phyloP scores from a whole-genome alignment of 1,140 invertebrate genomes.

The Ganaspis sp. region DNA sequence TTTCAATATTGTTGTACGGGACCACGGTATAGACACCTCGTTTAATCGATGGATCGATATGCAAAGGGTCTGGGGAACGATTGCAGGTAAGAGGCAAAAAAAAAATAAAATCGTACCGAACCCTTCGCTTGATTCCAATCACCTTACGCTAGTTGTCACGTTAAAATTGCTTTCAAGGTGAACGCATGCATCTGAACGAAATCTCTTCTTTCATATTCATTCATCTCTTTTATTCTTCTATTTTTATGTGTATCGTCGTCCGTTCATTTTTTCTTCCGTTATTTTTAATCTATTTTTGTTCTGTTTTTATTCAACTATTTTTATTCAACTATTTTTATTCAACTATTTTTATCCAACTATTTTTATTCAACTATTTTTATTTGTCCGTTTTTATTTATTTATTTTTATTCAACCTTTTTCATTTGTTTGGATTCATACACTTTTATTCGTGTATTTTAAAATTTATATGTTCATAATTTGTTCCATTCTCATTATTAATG shows the following conservation, averaged over 20 bases:
- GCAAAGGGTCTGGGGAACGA: conserved; percentile 39
- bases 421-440: too few species aligned
- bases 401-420: too few species aligned
- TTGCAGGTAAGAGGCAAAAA: conserved; percentile 24
- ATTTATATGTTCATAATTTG: too few species aligned
- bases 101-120: conserved; percentile 19
- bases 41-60: conserved; percentile 34
- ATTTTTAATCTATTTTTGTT: too few species aligned
- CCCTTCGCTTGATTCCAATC: conserved; percentile 26
- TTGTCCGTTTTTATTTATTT: too few species aligned
- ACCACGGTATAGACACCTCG: conserved; percentile 6
- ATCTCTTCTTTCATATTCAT: background rate
- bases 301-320: too few species aligned
- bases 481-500: too few species aligned
- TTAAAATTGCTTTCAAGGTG: conserved; percentile 19
- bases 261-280: conserved; percentile 41
- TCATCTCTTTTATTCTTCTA: conserved; percentile 27
- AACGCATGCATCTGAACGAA: background rate
- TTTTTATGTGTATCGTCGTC: too few species aligned
- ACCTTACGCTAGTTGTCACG: conserved; percentile 21
- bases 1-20: conserved; percentile 43
- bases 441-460: too few species aligned
- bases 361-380: too few species aligned
- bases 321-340: too few species aligned
- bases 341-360: too few species aligned